These are phyloP conservation scores for Poecilia picta DNA, from an alignment of 2,797 vertebrate genomes.

Conservation along the genomic window DNA sequence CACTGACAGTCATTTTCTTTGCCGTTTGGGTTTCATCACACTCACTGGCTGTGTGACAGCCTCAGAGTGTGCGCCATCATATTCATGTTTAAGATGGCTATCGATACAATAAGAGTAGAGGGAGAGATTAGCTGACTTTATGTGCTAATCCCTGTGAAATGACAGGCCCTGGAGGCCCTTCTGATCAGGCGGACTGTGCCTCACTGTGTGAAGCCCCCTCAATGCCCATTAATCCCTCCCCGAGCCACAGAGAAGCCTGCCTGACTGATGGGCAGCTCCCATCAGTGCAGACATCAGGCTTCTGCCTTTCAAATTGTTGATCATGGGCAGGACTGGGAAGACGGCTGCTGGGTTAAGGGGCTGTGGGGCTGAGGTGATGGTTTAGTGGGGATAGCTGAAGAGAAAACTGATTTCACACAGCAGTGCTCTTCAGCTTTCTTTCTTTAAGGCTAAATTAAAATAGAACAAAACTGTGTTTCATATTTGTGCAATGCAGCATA, in stretches of 20 bases:
- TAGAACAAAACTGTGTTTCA: neutral
- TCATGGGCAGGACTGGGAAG: conserved; percentile 32
- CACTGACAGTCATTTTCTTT: neutral
- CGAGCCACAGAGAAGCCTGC: conserved; percentile 48
- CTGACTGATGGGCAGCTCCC: conserved; percentile 61
- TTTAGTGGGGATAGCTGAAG: conserved; percentile 24
- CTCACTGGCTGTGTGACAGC: conserved; percentile 12
- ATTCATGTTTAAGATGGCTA: conserved; percentile 56
- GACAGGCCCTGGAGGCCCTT: conserved; percentile 57
- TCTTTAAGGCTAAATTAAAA: neutral
- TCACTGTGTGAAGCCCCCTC: conserved; percentile 64
- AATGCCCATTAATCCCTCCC: conserved; percentile 71
- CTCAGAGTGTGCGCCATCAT: conserved; percentile 7
- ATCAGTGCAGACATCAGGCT: conserved; percentile 47
- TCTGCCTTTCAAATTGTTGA: conserved; percentile 44
- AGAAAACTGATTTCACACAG: conserved; percentile 36
- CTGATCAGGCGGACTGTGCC: conserved; percentile 71
- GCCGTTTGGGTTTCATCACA: conserved; percentile 8
- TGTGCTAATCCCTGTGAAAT: conserved; percentile 77
- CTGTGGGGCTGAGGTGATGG: conserved; percentile 38
- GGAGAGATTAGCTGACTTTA: conserved; percentile 74
- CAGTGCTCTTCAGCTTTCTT: neutral
- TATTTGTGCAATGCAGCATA: neutral
- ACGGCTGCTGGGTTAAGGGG: conserved; percentile 36
- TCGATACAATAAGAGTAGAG: conserved; percentile 66